Evolutionary conservation across 2,113 vertebrate genomes (phyloP), one percentile per base, ranked within the genome.

Genomic region (Vulpes lagopus): DNA sequence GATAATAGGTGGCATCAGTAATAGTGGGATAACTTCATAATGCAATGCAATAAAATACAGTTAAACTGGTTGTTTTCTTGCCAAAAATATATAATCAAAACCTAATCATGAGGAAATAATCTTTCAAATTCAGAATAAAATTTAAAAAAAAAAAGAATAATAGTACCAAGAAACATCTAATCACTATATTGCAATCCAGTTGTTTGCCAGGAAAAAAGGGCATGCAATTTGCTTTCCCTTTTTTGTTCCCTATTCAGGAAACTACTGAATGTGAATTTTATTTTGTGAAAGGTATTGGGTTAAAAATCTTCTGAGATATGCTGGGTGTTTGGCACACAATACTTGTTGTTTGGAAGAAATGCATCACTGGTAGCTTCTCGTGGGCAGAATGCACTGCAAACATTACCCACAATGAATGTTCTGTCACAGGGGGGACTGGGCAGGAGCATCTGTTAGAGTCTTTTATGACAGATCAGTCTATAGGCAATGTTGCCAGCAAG

Each of bases 401-500:
- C 83, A 71, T 85, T 82, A 79, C 62, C 73, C n/a, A 89, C 96
- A 98, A 96, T 96, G 64, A 93, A 97, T 96, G 92, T 82, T 92
- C 82, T 98, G 88, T 95, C 97, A 88, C 53, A 86, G 67, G 80
- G 17, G 71, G 43, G 23, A 92, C 73, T 64, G 93, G 87, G 93
- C 89, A 97, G 90, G 51, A 94, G 57, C 94, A 94, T 96, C 88
- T 97, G 95, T 97, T 95, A 88, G 64, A 79, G 30, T 95, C 89
- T 98, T 97, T 97, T 96, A 96, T 91, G 89, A 90, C 94, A 74
- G 69, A 92, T 94, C 95, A 93, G 95, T 69, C 95, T 94, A 91
- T 9, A 97, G 71, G 67, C 57, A 92, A 91, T 71, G 59, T 79
- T 97, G 96, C 97, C 96, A 94, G 78, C 69, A 86, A 98, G 80